These are phyloP conservation scores for Ploceus nigricollis DNA, from an alignment of 2,113 vertebrate species.

Conservation along the genomic window DNA sequence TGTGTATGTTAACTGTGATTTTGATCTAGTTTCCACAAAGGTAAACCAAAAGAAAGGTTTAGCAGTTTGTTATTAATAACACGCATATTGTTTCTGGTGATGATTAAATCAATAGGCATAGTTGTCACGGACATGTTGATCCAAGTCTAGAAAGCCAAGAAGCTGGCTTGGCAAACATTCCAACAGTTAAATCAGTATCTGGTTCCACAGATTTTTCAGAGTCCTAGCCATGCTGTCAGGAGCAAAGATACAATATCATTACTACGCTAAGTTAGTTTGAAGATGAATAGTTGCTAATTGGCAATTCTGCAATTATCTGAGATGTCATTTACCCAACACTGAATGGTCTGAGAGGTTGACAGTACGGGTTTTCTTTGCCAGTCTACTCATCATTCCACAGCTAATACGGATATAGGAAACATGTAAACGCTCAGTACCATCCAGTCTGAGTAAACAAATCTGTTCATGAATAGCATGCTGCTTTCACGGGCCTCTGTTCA, in stretches of 20 bases:
- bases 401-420: neutral
- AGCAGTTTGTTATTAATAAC: neutral
- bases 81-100: neutral
- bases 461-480: neutral
- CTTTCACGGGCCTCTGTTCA: neutral
- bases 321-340: neutral
- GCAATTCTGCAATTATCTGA: neutral
- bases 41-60: neutral
- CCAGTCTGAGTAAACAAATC: neutral
- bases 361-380: neutral
- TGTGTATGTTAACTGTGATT: neutral
- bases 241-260: neutral
- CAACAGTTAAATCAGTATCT: neutral
- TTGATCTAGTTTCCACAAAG: neutral
- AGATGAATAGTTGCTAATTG: neutral
- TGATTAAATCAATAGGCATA: slow-evolving; percentile 11
- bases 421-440: neutral
- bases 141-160: slow-evolving; percentile 16
- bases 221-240: neutral
- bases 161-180: neutral
- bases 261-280: neutral
- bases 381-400: neutral
- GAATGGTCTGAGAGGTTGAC: neutral
- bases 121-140: neutral
- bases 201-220: neutral